phyloP scores from a whole-genome alignment of 2,797 vertebrate genomes.

The Catharus ustulatus region DNA sequence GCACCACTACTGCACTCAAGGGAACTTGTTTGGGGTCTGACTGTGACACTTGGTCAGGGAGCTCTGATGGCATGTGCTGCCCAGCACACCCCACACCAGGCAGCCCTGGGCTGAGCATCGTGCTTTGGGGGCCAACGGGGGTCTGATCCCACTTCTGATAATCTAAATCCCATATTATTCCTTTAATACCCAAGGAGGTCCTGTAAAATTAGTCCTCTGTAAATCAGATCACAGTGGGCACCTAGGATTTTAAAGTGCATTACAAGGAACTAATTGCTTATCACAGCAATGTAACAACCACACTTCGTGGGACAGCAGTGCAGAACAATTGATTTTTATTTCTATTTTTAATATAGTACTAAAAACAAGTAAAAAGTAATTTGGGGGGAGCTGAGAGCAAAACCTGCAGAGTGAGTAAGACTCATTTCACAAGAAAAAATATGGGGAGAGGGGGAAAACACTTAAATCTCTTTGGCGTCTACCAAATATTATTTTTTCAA shows the following conservation, averaged over 20 bases:
- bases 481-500: not conserved
- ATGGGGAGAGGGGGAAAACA: not conserved
- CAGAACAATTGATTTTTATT: not conserved
- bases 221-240: slow-evolving; percentile 35
- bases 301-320: not conserved
- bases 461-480: not conserved
- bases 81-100: not conserved
- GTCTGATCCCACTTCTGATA: not conserved
- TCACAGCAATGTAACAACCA: not conserved
- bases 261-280: slow-evolving; percentile 4
- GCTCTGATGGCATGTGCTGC: not conserved
- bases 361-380: not conserved
- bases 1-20: not conserved
- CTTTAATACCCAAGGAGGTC: slow-evolving; percentile 13
- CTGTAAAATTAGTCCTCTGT: not conserved
- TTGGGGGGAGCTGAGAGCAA: not conserved
- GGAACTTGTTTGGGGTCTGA: not conserved
- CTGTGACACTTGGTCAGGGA: not conserved
- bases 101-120: not conserved
- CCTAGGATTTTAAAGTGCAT: not conserved
- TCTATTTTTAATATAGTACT: not conserved
- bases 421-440: not conserved
- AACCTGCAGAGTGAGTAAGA: not conserved
- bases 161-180: slow-evolving; percentile 30
- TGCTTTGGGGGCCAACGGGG: not conserved